Conservation (phyloP, 2,888 invertebrate genomes). For the Dynastes grantii region DNA sequence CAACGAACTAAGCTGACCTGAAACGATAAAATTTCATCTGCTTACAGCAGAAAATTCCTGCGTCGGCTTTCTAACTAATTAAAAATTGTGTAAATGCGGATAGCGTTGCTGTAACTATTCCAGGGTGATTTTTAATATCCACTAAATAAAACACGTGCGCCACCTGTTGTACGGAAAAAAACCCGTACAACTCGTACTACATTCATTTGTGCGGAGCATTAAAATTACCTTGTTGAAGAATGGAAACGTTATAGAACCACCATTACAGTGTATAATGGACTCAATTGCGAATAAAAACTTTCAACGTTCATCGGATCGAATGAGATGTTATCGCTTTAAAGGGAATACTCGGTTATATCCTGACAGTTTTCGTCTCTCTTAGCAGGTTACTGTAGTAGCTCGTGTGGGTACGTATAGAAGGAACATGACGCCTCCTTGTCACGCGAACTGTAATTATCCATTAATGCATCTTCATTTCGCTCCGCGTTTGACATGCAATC, state of each 20-base stretch:
- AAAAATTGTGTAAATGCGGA: neutral
- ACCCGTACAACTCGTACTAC: neutral
- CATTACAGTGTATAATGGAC: neutral
- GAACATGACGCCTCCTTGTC: neutral
- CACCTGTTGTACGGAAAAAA: neutral
- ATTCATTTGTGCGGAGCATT: neutral
- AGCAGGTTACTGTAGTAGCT: neutral
- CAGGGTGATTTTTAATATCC: neutral
- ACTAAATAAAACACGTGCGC: neutral
- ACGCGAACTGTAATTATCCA: constrained; percentile 18
- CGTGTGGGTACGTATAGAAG: neutral
- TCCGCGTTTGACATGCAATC: neutral
- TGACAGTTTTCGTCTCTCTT: neutral
- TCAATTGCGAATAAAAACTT: constrained; percentile 7
- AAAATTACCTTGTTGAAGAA: neutral
- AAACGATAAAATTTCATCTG: constrained; percentile 8
- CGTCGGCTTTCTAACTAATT: neutral
- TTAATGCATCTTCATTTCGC: constrained; percentile 18
- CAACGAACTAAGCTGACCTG: constrained; percentile 9
- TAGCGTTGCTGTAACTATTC: neutral
- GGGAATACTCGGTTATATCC: neutral
- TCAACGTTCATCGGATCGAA: neutral
- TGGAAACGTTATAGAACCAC: neutral
- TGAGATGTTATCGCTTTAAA: constrained; percentile 14
- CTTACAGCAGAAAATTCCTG: neutral